Conservation (phyloP, 2,113 vertebrate genomes). For the Aldabrachelys gigantea region DNA sequence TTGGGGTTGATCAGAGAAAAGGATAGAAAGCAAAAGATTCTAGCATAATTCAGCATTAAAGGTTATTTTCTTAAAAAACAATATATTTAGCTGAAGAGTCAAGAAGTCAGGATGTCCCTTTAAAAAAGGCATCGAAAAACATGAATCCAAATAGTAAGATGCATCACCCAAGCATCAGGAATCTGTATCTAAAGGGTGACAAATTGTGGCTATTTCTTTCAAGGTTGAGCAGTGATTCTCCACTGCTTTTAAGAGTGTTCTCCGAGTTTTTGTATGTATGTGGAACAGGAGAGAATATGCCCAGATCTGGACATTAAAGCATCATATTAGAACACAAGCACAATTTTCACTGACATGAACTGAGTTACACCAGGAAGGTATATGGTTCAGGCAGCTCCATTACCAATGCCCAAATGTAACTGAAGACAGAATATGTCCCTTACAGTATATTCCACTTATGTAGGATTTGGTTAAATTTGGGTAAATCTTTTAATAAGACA, state of each 20-base stretch:
- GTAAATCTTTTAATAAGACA: not conserved
- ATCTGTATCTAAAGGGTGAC: not conserved
- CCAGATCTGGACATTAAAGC: not conserved
- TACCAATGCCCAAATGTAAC: not conserved
- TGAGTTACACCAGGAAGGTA: not conserved
- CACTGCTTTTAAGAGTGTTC: not conserved
- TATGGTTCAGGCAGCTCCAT: not conserved
- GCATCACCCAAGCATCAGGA: not conserved
- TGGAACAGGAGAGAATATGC: fast-evolving
- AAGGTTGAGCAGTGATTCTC: not conserved
- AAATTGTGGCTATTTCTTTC: not conserved
- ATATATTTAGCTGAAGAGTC: not conserved
- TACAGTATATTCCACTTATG: not conserved
- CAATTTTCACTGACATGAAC: not conserved
- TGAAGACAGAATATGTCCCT: not conserved
- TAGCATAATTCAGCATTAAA: not conserved
- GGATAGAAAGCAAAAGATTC: not conserved
- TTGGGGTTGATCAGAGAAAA: not conserved
- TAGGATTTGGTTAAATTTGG: not conserved
- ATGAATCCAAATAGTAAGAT: not conserved
- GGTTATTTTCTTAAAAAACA: not conserved
- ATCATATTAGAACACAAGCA: not conserved
- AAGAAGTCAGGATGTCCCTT: not conserved
- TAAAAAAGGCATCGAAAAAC: not conserved
- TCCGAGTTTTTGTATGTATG: not conserved